Base-by-base conservation (phyloP, 2,113 vertebrate species). In the Leptobrachium ailaonicum region DNA sequence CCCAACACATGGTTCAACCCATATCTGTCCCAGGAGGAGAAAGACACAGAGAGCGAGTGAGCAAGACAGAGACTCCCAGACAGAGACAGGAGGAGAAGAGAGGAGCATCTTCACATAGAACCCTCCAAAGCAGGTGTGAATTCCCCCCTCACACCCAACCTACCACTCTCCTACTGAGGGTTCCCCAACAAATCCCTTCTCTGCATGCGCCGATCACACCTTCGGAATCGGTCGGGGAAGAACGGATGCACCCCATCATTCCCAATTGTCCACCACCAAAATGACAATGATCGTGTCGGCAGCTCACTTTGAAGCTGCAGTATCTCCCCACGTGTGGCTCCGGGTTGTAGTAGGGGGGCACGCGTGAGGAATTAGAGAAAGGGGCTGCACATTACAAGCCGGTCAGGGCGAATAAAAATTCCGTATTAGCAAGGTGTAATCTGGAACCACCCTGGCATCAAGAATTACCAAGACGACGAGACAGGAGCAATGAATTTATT, bases 1-100 rank as follows among this genome's bases (percentile, higher is more conserved):
- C 71, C 64, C 72, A 68, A 75, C 64, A 69, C 86, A 89, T 89
- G 89, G 83, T 88, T 83, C 86, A 86, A 64, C 75, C 84, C 80
- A 77, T 83, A 82, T 82, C 83, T 47, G 83, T 87, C 84, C 87
- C 85, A 83, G 83, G 88, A 87, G 86, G 66, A 75, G 79, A 75
- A 69, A 75, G 72, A 81, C 64, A 66, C 53, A 54, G 44, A 74
- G 71, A 77, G 76, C 41, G 7, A 82, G 76, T 43, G 50, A 79
- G 71, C 73, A 69, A 77, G 75, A 76, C 43, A 75, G 73, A 77
- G 73, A 77, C 43, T 66, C 71, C 70, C 78, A 56, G 47, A 79
- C 54, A 78, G 67, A 68, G 75, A 50, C 8, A 69, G 67, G 45
- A 69, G 66, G 13, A 70, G 53, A 62, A 63, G 77, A 71, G 70